These are phyloP conservation scores for Lordiphosa clarofinis DNA, from an alignment of 1,140 invertebrate genomes.

Conservation along the genomic window DNA sequence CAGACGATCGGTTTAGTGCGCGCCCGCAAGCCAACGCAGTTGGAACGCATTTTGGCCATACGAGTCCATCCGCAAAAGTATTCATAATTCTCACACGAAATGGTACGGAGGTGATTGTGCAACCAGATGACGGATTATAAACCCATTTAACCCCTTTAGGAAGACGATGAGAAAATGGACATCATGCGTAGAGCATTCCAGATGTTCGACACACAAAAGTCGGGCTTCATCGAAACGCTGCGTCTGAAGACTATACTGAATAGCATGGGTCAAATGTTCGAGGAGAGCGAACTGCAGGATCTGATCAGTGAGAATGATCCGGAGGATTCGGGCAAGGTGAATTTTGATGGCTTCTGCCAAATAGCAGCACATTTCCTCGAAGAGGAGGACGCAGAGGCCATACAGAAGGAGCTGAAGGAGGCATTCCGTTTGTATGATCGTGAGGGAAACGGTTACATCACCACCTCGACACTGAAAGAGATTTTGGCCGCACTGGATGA, in stretches of 20 bases:
- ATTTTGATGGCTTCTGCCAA: slow-evolving; percentile 95
- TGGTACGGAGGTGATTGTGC: slow-evolving; percentile 50
- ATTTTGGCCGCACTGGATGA: slow-evolving; percentile 94
- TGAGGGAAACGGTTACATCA: slow-evolving; percentile 95
- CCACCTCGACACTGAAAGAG: slow-evolving; percentile 92
- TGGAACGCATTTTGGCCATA: slow-evolving; percentile 46
- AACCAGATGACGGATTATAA: slow-evolving; percentile 19
- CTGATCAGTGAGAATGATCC: slow-evolving; percentile 92
- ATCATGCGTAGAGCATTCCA: slow-evolving; percentile 95
- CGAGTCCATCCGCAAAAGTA: slow-evolving; percentile 26
- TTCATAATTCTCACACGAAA: slow-evolving; percentile 27
- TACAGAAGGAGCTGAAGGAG: slow-evolving; percentile 96
- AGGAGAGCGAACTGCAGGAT: slow-evolving; percentile 90
- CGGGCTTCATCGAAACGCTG: slow-evolving; percentile 92
- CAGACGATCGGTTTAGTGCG: slow-evolving; percentile 72
- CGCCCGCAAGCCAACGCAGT: slow-evolving; percentile 66
- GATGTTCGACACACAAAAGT: slow-evolving; percentile 96
- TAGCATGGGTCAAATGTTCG: slow-evolving; percentile 95
- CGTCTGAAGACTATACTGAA: slow-evolving; percentile 96
- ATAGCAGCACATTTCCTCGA: slow-evolving; percentile 94
- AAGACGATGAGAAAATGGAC: slow-evolving; percentile 89
- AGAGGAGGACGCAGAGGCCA: slow-evolving; percentile 94
- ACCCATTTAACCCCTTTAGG: slow-evolving; percentile 35
- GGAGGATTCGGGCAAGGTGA: slow-evolving; percentile 92
- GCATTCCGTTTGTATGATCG: slow-evolving; percentile 91